These are phyloP conservation scores for Empidonax traillii DNA, from an alignment of 2,113 vertebrate species.

Conservation along the genomic window DNA sequence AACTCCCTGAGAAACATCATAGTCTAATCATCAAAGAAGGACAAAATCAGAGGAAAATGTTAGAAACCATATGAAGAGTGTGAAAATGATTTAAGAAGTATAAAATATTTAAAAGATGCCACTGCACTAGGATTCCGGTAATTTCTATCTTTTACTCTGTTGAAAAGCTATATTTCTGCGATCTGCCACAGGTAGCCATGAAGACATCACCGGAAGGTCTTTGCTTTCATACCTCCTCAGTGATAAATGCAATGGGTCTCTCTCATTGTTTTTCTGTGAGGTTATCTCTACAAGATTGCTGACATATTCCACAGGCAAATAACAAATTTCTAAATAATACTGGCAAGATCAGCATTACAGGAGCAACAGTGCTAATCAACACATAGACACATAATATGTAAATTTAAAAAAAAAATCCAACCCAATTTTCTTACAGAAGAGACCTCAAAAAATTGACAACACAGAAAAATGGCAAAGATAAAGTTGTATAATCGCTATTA, in stretches of 20 bases:
- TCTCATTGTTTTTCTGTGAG: background rate
- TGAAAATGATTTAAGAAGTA: background rate
- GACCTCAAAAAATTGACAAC: background rate
- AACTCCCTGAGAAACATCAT: background rate
- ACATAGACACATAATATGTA: background rate
- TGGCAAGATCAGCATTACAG: background rate
- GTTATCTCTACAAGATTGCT: background rate
- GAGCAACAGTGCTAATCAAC: background rate
- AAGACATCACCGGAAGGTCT: background rate
- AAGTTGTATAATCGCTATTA: background rate
- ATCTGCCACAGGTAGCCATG: background rate
- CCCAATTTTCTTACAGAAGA: background rate
- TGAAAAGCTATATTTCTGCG: background rate
- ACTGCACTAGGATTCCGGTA: background rate
- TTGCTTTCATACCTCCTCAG: background rate
- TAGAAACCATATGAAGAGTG: background rate
- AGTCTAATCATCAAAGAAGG: background rate
- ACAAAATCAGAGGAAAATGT: background rate
- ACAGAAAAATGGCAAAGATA: background rate
- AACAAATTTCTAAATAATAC: background rate
- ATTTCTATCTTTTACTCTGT: background rate
- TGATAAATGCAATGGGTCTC: background rate
- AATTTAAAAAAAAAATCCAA: background rate
- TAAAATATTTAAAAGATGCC: background rate
- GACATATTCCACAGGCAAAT: background rate